Base-by-base conservation (phyloP, 2,888 invertebrate species). In the Steinernema scapterisci region DNA sequence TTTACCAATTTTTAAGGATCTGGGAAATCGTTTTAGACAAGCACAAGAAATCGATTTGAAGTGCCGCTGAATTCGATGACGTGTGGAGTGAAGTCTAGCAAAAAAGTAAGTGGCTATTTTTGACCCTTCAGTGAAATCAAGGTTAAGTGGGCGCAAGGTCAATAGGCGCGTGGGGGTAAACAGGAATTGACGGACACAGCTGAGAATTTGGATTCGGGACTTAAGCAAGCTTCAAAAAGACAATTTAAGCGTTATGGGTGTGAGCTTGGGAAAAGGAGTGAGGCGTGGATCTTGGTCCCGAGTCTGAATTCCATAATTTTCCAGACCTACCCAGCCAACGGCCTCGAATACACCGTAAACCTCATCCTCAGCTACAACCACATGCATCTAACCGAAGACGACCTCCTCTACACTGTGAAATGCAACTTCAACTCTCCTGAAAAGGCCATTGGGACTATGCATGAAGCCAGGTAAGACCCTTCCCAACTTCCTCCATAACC, bases 341-440 rank as follows among this genome's bases (percentile, higher is more conserved):
- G 80, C 23, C n/a, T 79, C 6, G 81, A 78, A 71, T 78, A 78
- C 43, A 56, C 74, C 1, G 25, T 78, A 16, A 74, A 52, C 11
- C 27, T 81, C 1, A 56, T 78, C 5, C 43, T 78, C n/a, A 79
- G 79, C 38, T 75, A 78, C 52, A 71, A 70, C 70, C 78, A 78
- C 38, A 70, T 43, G 27, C 74, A 81, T 38, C 70, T 78, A 44
- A 78, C 78, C 1, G 80, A 78, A 76, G 78, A 78, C 56, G 78
- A 78, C 51, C 76, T 76, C 38, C 52, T 78, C 70, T 77, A 78
- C 19, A 63, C 27, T 13, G 19, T 77, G 25, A 73, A 48, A 16
- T 78, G 81, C 51, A 31, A 73, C 38, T 77, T 71, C 45, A 44
- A 31, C 25, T 44, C 77, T 11, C 48, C 63, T 21, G n/a, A 75